Conservation (phyloP, 1,140 invertebrate genomes). For the Lepidurus couesii region DNA sequence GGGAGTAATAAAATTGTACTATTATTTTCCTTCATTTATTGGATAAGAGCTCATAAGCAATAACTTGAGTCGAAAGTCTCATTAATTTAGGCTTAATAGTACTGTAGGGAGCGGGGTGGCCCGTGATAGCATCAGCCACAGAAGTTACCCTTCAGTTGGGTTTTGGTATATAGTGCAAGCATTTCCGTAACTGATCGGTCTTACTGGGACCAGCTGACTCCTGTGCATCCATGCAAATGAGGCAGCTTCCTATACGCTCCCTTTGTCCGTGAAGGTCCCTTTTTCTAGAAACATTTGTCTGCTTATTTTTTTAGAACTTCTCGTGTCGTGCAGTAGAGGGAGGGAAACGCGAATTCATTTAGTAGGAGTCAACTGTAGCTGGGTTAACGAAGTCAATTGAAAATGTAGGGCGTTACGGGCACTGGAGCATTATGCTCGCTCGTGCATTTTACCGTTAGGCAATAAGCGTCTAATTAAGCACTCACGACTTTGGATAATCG, state of each 20-base stretch:
- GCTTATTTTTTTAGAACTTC: not conserved
- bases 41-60: not conserved
- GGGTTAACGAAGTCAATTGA: not conserved
- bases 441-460: not conserved
- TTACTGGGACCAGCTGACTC: not conserved
- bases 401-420: constrained; percentile 7
- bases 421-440: not conserved
- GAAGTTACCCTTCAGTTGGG: not conserved
- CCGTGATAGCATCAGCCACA: not conserved
- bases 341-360: not conserved
- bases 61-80: not conserved
- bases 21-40: not conserved
- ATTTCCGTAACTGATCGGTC: not conserved
- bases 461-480: constrained; percentile 19
- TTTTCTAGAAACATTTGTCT: not conserved
- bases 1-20: not conserved
- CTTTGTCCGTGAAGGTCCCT: not conserved
- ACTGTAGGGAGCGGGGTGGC: not conserved
- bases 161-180: not conserved
- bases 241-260: not conserved
- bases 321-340: not conserved
- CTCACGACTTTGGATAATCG: constrained; percentile 7
- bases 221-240: not conserved
- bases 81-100: constrained; percentile 4
- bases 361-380: not conserved